Evolutionary conservation across 2,888 invertebrate genomes (phyloP).

Genomic region (Orchesella flavescens): DNA sequence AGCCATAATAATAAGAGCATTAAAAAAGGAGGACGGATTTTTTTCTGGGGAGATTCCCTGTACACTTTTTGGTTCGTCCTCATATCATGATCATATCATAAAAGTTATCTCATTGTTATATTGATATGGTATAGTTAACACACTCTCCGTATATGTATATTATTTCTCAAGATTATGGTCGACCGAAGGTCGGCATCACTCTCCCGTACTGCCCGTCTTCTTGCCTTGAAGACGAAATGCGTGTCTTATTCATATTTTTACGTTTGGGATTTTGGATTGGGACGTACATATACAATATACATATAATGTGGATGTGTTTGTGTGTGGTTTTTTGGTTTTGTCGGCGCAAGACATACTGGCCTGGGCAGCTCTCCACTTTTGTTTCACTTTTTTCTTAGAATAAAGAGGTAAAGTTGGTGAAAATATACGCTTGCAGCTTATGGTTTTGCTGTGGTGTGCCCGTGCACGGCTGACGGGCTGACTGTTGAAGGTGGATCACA

Average conservation of each 20-base stretch:
- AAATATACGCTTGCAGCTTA: conserved; percentile 15
- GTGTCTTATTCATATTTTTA: not conserved
- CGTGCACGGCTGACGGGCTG: not conserved
- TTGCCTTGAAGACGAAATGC: conserved; percentile 32
- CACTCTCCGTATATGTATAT: no score
- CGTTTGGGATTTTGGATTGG: not conserved
- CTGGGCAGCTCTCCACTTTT: conserved; percentile 53
- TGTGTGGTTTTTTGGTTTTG: conserved; percentile 53
- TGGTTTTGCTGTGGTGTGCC: not conserved
- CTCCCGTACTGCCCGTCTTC: conserved; percentile 50
- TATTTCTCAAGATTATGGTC: conserved; percentile 46
- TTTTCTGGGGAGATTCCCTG: not conserved
- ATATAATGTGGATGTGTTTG: not conserved
- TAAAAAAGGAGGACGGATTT: conserved; percentile 28
- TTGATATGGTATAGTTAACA: no score
- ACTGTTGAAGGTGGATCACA: conserved; percentile 35
- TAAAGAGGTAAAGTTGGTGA: conserved; percentile 40
- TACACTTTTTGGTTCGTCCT: no score
- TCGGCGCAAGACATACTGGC: conserved; percentile 50
- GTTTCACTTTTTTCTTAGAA: conserved; percentile 55
- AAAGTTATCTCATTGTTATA: no score
- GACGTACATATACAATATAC: not conserved
- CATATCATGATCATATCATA: no score
- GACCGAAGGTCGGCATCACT: conserved; percentile 63
- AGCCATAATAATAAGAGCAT: conserved; percentile 53